These are phyloP conservation scores for Epicampocera succincta DNA, from an alignment of 2,888 invertebrate genomes.

Conservation along the genomic window DNA sequence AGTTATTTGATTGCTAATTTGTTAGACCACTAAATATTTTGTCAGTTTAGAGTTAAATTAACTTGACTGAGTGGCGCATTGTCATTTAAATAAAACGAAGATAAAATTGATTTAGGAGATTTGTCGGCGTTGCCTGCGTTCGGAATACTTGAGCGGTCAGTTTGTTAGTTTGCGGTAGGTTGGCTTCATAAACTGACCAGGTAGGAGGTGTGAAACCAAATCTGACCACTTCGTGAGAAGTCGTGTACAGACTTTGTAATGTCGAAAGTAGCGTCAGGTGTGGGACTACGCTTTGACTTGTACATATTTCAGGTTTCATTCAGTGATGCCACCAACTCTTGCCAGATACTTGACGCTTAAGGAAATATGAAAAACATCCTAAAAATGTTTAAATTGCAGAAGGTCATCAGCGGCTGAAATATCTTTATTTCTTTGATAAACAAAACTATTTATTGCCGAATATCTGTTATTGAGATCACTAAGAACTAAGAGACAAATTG, in stretches of 20 bases:
- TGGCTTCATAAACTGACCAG: background rate
- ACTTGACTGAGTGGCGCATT: constrained; percentile 67
- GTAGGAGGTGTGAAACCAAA: background rate
- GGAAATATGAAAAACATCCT: too few species aligned
- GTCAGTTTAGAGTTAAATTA: constrained; percentile 47
- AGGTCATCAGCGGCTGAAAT: too few species aligned
- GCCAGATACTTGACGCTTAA: too few species aligned
- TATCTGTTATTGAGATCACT: too few species aligned
- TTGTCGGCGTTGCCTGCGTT: background rate
- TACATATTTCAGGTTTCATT: too few species aligned
- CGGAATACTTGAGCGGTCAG: constrained; percentile 19
- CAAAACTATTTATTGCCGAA: too few species aligned
- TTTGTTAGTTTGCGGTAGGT: constrained; percentile 63
- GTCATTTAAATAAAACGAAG: constrained; percentile 41
- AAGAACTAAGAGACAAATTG: too few species aligned
- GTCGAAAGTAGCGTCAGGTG: too few species aligned
- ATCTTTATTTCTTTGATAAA: too few species aligned
- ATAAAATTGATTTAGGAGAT: constrained; percentile 63
- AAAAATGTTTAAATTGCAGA: too few species aligned
- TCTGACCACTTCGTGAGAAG: constrained; percentile 6
- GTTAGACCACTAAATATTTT: constrained; percentile 30
- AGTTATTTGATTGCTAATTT: background rate
- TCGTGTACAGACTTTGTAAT: background rate
- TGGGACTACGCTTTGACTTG: too few species aligned
- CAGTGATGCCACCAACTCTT: too few species aligned